Base-by-base conservation (phyloP, 2,888 invertebrate species). In the Cheilosia pagana region DNA sequence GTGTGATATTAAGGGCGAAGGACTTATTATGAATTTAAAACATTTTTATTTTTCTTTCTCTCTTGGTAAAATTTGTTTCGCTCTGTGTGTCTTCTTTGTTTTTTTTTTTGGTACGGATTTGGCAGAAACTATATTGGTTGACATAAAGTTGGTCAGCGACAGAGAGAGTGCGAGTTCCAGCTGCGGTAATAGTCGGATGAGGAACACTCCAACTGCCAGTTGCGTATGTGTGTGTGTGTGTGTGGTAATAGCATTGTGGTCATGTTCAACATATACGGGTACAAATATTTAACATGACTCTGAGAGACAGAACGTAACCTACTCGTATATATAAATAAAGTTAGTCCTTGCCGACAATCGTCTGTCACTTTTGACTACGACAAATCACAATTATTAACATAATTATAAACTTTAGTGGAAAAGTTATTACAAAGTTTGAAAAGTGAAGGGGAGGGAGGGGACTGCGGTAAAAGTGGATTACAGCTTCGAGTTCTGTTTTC, bases 341-440 rank as follows among this genome's bases (percentile, higher is more conserved):
- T 81, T 75, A 16, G 70, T 72, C 78, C 65, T 78, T 65, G 81
- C 45, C 60, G 74, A 74, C 59, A 50, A 55, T 45, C 57, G 57
- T 81, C 76, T 71, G 71, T 71, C 76, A 76, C 31, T 77, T 72
- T 67, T 25, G 76, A 71, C 71, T 53, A 28, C 62, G 53, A 41
- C 45, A 71, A 65, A 65, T 65, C 65, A 25, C 16, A 52, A 41
- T 65, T 60, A 71, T 71, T 71, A 70, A 76, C 48, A 60, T 71
- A 70, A 76, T 77, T 77, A 82, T 71, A 65, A 82, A 77, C 52
- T 82, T 82, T 71, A 45, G 59, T 70, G 50, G 50, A 65, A 81
- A 81, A 82, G 76, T 77, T 77, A 55, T 81, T 75, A 59, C 39
- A 50, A 23, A 55, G 59, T 81, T 68, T 59, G 25, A 41, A 25